Evolutionary conservation across 2,113 vertebrate species (phyloP).

Genomic region (Pachyramphus minor): DNA sequence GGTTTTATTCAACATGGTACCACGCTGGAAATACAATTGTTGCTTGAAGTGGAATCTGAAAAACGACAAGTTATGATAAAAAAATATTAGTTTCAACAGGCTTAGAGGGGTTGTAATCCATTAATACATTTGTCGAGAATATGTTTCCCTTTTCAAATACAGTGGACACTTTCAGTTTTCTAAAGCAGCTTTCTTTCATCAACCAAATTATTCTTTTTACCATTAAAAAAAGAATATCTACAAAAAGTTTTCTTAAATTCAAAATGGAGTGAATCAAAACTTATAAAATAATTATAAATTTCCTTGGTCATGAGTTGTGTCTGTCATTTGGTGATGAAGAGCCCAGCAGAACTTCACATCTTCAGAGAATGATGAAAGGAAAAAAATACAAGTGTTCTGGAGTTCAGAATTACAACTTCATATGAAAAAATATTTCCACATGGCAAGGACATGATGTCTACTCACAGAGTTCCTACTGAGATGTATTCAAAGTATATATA

Average conservation of each 20-base stretch:
- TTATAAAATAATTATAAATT: background rate
- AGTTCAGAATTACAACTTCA: background rate
- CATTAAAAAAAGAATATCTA: background rate
- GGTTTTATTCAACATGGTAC: background rate
- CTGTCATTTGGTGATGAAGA: background rate
- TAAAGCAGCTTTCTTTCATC: background rate
- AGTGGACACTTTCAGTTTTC: background rate
- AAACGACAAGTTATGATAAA: background rate
- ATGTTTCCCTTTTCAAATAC: background rate
- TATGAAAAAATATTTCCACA: background rate
- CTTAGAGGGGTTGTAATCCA: background rate
- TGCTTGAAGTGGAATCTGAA: background rate
- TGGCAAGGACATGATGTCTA: background rate
- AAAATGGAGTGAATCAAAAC: background rate
- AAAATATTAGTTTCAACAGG: background rate
- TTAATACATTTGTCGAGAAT: background rate
- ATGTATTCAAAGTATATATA: conserved; percentile 5
- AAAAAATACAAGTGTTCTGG: background rate
- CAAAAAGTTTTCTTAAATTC: background rate
- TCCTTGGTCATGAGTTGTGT: background rate
- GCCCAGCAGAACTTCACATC: background rate
- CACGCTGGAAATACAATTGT: background rate
- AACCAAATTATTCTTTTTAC: background rate
- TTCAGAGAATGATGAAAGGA: background rate
- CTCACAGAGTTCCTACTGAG: background rate